Percentiles rank a stretch among this genome's conserved stretches.
These are phyloP conservation scores for Scolopax rusticola DNA, from an alignment of 2,797 vertebrate genomes.

Conservation along the genomic window DNA sequence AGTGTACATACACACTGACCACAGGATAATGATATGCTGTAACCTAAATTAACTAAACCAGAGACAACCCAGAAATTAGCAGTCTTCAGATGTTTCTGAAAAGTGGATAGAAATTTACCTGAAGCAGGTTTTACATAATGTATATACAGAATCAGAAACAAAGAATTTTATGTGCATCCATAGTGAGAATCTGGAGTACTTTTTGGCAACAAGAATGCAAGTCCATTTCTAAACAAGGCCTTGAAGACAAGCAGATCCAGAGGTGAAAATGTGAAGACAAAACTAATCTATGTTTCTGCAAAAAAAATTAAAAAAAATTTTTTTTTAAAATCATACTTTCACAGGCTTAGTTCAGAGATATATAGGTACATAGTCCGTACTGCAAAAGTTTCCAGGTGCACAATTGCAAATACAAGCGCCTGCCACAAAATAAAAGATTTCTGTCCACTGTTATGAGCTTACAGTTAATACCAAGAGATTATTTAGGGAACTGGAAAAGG, in stretches of 20 bases:
- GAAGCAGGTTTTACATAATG: not conserved
- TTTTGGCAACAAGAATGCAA: not conserved
- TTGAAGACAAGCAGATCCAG: not conserved
- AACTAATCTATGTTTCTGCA: not conserved
- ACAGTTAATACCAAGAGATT: not conserved
- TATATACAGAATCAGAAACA: not conserved
- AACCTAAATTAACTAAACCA: not conserved
- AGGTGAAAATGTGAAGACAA: not conserved
- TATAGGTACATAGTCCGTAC: not conserved
- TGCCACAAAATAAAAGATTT: not conserved
- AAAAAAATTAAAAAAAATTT: not conserved
- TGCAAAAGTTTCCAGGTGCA: not conserved
- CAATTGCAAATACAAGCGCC: not conserved
- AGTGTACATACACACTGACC: not conserved
- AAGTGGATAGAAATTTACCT: not conserved
- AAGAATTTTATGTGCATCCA: not conserved
- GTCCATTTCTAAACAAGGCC: not conserved
- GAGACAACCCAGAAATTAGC: fast-evolving
- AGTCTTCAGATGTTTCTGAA: not conserved
- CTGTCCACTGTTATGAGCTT: not conserved
- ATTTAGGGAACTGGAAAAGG: not conserved
- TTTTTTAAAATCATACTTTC: not conserved
- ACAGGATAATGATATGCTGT: not conserved
- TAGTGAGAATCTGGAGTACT: not conserved
- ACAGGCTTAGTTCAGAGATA: not conserved